These are phyloP conservation scores for Leptinotarsa haldemani DNA, from an alignment of 2,888 invertebrate genomes.

Conservation along the genomic window DNA sequence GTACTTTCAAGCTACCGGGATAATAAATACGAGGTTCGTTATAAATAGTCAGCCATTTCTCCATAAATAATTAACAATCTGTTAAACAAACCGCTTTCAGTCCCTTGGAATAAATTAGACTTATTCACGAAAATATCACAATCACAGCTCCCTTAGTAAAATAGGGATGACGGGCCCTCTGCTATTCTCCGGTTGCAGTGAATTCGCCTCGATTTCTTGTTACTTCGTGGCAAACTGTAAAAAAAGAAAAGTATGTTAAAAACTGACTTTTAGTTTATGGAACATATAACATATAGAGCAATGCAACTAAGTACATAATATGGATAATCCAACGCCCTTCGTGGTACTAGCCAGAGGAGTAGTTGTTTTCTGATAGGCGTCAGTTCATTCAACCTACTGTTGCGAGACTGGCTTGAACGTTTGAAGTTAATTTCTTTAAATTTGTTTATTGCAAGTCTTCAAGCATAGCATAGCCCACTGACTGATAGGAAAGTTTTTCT, in stretches of 20 bases:
- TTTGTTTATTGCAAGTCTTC: no score
- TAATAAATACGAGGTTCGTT: constrained; percentile 51
- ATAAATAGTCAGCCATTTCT: constrained; percentile 56
- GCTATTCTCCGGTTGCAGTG: constrained; percentile 39
- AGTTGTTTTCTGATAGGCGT: no score
- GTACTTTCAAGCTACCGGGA: not conserved
- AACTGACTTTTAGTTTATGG: not conserved
- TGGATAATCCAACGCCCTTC: no score
- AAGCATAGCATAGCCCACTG: no score
- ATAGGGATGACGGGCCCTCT: constrained; percentile 42
- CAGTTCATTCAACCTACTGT: no score
- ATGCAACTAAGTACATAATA: no score
- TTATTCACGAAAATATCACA: constrained; percentile 63
- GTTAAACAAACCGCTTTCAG: constrained; percentile 36
- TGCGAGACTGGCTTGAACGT: no score
- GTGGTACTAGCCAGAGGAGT: no score
- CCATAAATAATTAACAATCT: constrained; percentile 55
- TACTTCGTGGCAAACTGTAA: constrained; percentile 59
- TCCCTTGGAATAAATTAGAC: constrained; percentile 50
- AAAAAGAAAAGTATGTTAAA: constrained; percentile 46
- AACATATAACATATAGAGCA: no score
- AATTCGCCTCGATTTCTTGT: constrained; percentile 47
- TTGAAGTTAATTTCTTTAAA: no score
- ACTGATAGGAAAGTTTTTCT: no score
- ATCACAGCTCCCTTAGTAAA: constrained; percentile 54